Base-by-base conservation (phyloP, 2,113 vertebrate genomes). In the Hippotragus niger region DNA sequence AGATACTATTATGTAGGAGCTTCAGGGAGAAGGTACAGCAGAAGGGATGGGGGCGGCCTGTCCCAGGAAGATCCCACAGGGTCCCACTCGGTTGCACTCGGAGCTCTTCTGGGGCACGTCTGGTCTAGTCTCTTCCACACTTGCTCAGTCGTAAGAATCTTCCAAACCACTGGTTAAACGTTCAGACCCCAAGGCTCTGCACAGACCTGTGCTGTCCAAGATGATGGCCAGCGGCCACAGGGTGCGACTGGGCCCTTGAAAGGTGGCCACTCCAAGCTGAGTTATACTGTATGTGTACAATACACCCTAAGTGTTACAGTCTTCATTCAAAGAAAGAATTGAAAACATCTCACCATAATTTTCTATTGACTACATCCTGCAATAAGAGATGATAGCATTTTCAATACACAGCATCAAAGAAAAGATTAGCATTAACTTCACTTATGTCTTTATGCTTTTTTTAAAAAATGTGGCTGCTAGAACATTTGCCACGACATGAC, bases 221-320 rank as follows among this genome's bases (percentile, higher is more conserved):
- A n/a, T 0, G 15, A 31, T 21, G 16, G 17, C 62, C n/a, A 7
- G 4, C 0, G 29, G n/a, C 6, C 57, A 29, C 23, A 5, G 2
- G 29, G 13, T 16, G 14, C 29, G 3, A 3, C 9, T 2, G 10
- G 25, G 17, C 50, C 4, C 55, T 47, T 52, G 9, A 60, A 50
- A 25, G 3, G 7, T 7, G 33, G 9, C 25, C 25, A 11, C 8
- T 90, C 5, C 17, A 19, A 3, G 11, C 1, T 4, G 27, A 57
- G 36, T 23, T 50, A 27, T 13, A 1, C 17, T 31, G 3, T 13
- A 1, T 43, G 7, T 27, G 1, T 2, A 76, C 57, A 52, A 31
- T 17, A 15, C 50, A 80, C n/a, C 17, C 8, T 19, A 6, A 7
- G 43, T 5, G 60, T 78, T 88, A 31, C 76, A 67, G 43, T 21